Base-by-base conservation (phyloP, 2,888 invertebrate genomes). In the Rosalia funebris region DNA sequence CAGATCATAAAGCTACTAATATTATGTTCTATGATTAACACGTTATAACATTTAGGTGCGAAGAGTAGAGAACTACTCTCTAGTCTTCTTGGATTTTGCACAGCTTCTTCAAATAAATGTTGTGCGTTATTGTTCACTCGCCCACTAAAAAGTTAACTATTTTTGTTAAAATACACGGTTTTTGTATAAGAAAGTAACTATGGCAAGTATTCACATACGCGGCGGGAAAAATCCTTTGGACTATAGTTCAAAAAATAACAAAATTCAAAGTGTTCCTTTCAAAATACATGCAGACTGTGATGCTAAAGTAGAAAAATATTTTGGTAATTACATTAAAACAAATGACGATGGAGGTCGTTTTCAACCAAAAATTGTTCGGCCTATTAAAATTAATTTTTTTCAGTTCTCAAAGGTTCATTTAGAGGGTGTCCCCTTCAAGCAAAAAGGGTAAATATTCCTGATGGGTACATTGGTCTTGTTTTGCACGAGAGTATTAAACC, bases 351-450 rank as follows among this genome's bases (percentile, higher is more conserved):
- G 83, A 72, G 82, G 88, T 87, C n/a, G n/a, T n/a, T n/a, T n/a
- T n/a, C n/a, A n/a, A n/a, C n/a, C n/a, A n/a, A n/a, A n/a, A n/a
- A n/a, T n/a, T n/a, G n/a, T n/a, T n/a, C n/a, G n/a, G n/a, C n/a
- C n/a, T n/a, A n/a, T n/a, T n/a, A n/a, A n/a, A 79, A 34, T 2
- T 34, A 7, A 34, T 34, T 34, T 34, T 34, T 34, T 11, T 7
- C 69, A 86, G 87, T 84, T 48, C 75, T 88, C 1, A 81, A 83
- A 16, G 88, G 87, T 44, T 87, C 91, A 0, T 88, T 93, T 70
- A 85, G 93, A 12, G 93, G 93, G 0, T 86, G 88, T 74, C 88
- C 90, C 0, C 77, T 93, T 12, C 83, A 87, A 56, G 93, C 93
- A 0, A 83, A 83, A 46, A 82, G 82, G 20, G 77, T 89, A 45